Conservation (phyloP, 2,888 invertebrate genomes). For the Ochropleura plecta region DNA sequence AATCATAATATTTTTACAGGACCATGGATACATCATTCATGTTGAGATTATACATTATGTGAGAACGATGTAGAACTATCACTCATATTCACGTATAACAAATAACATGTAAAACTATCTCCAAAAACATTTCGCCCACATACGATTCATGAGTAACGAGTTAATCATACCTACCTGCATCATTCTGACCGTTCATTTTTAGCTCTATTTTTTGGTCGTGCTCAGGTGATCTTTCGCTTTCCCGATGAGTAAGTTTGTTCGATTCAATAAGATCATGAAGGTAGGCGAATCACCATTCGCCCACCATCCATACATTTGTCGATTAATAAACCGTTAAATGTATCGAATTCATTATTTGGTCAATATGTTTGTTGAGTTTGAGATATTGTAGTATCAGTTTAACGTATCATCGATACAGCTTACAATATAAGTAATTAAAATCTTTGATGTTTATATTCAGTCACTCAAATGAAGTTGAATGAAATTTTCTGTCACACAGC, state of each 20-base stretch:
- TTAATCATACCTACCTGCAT: conserved; percentile 56
- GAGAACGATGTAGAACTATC: no score
- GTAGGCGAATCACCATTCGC: conserved; percentile 39
- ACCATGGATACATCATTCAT: no score
- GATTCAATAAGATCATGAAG: conserved; percentile 43
- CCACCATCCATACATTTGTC: conserved; percentile 51
- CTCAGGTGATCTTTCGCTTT: conserved; percentile 59
- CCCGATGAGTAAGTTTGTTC: conserved; percentile 62
- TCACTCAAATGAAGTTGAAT: conserved; percentile 65
- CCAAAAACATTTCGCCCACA: conserved; percentile 40
- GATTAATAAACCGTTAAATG: conserved; percentile 45
- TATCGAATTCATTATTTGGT: conserved; percentile 18
- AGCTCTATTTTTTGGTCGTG: conserved; percentile 56
- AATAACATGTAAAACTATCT: conserved; percentile 16
- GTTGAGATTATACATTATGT: no score
- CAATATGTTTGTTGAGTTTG: conserved; percentile 4
- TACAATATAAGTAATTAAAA: conserved; percentile 21
- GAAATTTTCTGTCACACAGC: conserved; percentile 62
- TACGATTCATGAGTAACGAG: conserved; percentile 55
- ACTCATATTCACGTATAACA: no score
- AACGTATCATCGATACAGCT: conserved; percentile 14
- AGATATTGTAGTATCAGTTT: conserved; percentile 17
- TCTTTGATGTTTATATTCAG: conserved; percentile 41
- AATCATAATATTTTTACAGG: no score
- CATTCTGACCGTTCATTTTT: conserved; percentile 49